Evolutionary conservation across 2,797 vertebrate genomes (phyloP), one percentile per base, ranked within the genome.

Genomic region (Hephaestus fuliginosus): DNA sequence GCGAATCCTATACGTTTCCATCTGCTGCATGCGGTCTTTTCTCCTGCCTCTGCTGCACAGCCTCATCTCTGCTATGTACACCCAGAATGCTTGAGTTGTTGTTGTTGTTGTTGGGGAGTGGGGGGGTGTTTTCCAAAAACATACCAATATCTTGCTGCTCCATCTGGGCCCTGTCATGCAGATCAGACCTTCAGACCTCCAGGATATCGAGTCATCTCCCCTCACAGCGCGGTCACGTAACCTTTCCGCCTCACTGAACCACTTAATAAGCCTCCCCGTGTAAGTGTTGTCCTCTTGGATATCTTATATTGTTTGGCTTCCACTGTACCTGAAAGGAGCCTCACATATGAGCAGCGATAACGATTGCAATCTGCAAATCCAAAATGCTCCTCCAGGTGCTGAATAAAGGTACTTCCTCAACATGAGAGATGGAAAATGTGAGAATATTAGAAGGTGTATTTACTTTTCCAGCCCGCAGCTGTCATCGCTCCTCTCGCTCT

Each of bases 121-220:
- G 4, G 43, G 58, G 15, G 51, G 66, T 78, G 52, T 74, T 87
- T 41, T 82, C 4, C 6, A 63, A 43, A 69, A 66, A 64, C 77
- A 57, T 33, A 44, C 7, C 5, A 25, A 60, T 76, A 81, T 67
- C 71, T 68, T 85, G 44, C 61, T 70, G 74, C 71, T 88, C 91
- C 88, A 91, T 92, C 91, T 92, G 92, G 88, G 83, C 73, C 74
- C 89, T 64, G 88, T 92, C 89, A 91, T 91, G 85, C 81, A 89
- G 75, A 91, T 93, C 88, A 89, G 77, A 89, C 74, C 74, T 70
- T 36, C 58, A 80, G 78, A 75, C 48, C 78, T 80, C 82, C 49
- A 76, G 79, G 84, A 83, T 44, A 84, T 56, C 58, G 61, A 83
- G 52, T 78, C 76, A 73, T 68, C 91, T 89, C 86, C 83, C 70